Evolutionary conservation across 2,888 invertebrate species (phyloP), one percentile per base, ranked within the genome.

Genomic region (Oscheius sp.): DNA sequence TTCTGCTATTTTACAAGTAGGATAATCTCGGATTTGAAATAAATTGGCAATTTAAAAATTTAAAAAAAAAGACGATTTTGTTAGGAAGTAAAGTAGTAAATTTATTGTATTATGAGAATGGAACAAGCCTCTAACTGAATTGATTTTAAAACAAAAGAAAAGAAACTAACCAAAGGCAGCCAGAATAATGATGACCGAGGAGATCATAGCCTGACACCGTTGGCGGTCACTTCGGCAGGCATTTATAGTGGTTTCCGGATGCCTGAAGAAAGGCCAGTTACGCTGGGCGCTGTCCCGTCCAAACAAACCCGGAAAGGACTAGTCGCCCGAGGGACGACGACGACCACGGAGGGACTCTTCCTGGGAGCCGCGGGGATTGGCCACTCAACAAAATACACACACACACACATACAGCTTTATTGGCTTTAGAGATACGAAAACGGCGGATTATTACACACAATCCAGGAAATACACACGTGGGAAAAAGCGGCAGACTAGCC

Each of bases 281-380:
- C 29, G 61, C 61, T 45, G 59, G 27, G n/a, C 35, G 3, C 35
- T 35, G 35, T 29, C 29, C 25, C 43, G 43, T 25, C 35, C 66
- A 66, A 66, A 66, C 66, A 66, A 66, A 66, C 66, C 66, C 66
- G 66, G 66, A 66, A 66, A 66, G 66, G 66, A 66, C 66, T 66
- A 35, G 66, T 66, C 66, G 27, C 23, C n/a, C n/a, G n/a, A n/a
- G n/a, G 27, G 63, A 9, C 25, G 58, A 35, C 25, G 61, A 61
- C 61, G 61, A 61, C 43, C 58, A 58, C 61, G 61, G 45, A 43
- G 43, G 45, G 7, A 18, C n/a, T 23, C 21, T 43, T 61, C 29
- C 58, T 49, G 49, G n/a, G 35, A 35, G n/a, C 25, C 55, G 55
- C 29, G 61, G 61, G 61, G 43, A 41, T 43, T 43, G 1, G n/a